Evolutionary conservation across 2,888 invertebrate species (phyloP), one percentile per base, ranked within the genome.

Genomic region (Entomobrya multifasciata): DNA sequence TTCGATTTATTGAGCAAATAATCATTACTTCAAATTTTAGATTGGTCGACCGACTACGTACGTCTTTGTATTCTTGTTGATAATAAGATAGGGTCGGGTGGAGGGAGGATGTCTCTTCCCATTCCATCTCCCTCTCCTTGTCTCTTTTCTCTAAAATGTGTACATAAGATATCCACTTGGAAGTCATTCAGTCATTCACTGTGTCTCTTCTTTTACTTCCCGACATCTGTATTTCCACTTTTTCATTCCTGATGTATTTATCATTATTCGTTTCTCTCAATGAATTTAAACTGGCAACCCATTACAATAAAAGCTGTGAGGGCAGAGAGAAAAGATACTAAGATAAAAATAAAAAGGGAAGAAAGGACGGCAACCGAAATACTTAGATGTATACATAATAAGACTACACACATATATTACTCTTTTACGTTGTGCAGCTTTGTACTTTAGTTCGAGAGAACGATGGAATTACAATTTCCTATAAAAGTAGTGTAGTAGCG

Each of bases 261-360:
- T 41, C 44, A 8, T 1, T 70, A 17, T 70, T 70, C 70, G 70
- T 70, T 36, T 60, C 60, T 57, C 57, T 11, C 55, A 76, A 78
- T 78, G 78, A 78, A 78, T 78, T 78, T 78, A 78, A 78, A 78
- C 78, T 76, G 47, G 78, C 78, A 78, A 62, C 78, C 78, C 78
- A 78, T 78, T 78, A 62, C 78, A 78, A 78, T 78, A 78, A 78
- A 62, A 62, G 44, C 62, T 25, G 62, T n/a, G n/a, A n/a, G n/a
- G 30, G 36, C 25, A 72, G 27, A 57, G 52, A 49, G 49, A 27
- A 62, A 8, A 62, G n/a, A 62, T 11, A 62, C 10, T 27, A 13
- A 47, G 25, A 77, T 57, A 55, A 57, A 77, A 55, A n/a, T n/a
- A n/a, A n/a, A n/a, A n/a, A n/a, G 25, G 15, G 30, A 52, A 49